phyloP scores from a whole-genome alignment of 2,797 vertebrate genomes.

The Ispidina lecontei region DNA sequence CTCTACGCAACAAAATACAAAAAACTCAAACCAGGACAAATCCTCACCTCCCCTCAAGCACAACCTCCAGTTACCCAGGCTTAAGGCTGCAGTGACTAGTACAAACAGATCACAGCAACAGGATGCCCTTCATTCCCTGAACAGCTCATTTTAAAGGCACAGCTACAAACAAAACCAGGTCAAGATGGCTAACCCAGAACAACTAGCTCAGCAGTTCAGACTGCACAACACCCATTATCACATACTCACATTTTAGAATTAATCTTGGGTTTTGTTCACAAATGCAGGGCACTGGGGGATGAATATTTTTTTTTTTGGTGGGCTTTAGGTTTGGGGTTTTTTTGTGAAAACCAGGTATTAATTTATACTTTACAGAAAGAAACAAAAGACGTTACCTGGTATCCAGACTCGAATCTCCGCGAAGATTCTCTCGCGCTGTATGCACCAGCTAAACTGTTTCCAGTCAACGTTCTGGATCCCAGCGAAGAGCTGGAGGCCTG shows the following conservation, averaged over 20 bases:
- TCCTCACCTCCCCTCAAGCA: neutral
- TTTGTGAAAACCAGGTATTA: neutral
- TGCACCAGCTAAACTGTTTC: constrained; percentile 81
- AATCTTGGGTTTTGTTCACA: neutral
- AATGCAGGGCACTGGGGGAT: neutral
- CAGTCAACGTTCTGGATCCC: constrained; percentile 76
- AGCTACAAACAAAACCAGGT: neutral
- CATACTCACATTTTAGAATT: neutral
- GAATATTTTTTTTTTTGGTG: neutral
- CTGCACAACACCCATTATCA: neutral
- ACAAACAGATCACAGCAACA: neutral
- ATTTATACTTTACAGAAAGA: neutral
- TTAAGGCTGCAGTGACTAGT: neutral
- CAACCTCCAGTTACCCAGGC: neutral
- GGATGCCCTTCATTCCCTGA: neutral
- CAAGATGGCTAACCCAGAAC: neutral
- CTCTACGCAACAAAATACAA: too few species aligned
- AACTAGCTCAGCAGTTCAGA: neutral
- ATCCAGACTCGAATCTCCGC: constrained; percentile 86
- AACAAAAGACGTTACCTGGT: constrained; percentile 83
- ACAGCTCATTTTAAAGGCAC: neutral
- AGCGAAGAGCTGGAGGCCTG: constrained; percentile 76
- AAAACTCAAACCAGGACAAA: neutral
- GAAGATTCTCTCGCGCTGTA: constrained; percentile 83
- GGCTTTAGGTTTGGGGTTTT: neutral